Percentiles rank a stretch among this genome's conserved stretches.
phyloP scores from a whole-genome alignment of 2,113 vertebrate species.

The Pseudonaja textilis region DNA sequence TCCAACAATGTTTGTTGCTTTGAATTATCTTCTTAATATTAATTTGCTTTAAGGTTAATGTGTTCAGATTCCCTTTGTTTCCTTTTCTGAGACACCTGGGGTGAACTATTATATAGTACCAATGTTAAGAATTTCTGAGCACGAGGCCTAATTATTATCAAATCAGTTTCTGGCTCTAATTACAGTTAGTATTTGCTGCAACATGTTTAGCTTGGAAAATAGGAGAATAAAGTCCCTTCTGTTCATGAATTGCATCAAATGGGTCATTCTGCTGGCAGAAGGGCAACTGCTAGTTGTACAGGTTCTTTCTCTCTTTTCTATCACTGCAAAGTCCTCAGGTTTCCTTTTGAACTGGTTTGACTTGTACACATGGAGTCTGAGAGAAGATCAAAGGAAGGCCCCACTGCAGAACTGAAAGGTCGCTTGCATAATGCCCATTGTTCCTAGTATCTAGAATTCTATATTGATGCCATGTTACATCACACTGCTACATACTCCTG shows the following conservation, averaged over 20 bases:
- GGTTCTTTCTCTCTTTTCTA: not conserved
- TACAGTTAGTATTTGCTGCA: not conserved
- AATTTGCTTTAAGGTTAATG: not conserved
- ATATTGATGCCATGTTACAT: not conserved
- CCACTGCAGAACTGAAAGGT: not conserved
- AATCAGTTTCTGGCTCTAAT: not conserved
- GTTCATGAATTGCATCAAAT: not conserved
- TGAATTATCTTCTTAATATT: not conserved
- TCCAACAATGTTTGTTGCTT: not conserved
- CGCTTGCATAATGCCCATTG: not conserved
- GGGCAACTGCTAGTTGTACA: not conserved
- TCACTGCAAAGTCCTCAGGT: not conserved
- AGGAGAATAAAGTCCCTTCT: not conserved
- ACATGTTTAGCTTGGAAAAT: not conserved
- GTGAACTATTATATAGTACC: not conserved
- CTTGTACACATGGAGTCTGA: not conserved
- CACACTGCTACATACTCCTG: not conserved
- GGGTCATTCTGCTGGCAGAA: not conserved
- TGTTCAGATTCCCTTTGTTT: not conserved
- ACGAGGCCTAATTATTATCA: not conserved
- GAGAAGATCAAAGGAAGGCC: not conserved
- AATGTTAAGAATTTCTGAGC: not conserved
- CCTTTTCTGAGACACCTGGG: not conserved
- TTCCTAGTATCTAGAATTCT: not conserved
- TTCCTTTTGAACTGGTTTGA: not conserved